Percentiles rank a stretch among this genome's conserved stretches.
phyloP scores from a whole-genome alignment of 1,140 invertebrate genomes.

The Atopsyche davidsoni region DNA sequence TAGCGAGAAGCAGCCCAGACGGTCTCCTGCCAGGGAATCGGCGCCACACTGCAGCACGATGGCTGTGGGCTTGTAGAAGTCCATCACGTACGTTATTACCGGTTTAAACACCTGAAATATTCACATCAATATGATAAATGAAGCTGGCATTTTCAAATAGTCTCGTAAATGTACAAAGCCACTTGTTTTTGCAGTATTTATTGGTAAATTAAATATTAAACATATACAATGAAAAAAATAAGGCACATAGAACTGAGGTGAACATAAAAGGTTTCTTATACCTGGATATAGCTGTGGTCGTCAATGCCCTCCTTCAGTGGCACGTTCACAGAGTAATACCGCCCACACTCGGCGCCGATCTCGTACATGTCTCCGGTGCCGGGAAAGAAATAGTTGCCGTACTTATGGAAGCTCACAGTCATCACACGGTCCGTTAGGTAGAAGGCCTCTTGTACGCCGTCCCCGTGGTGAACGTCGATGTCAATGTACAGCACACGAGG shows the following conservation, averaged over 20 bases:
- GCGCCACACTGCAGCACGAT: constrained; percentile 98
- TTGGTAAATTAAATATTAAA: too few relatives aligned
- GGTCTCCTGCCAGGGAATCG: constrained; percentile 92
- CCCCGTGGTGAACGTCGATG: constrained; percentile 99
- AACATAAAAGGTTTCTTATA: too few relatives aligned
- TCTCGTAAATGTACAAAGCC: too few relatives aligned
- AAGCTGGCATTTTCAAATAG: too few relatives aligned
- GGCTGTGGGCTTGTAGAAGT: constrained; percentile 93
- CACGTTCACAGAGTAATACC: constrained; percentile 96
- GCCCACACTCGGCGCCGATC: constrained; percentile 84
- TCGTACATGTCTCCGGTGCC: constrained; percentile 99
- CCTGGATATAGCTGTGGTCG: constrained; percentile 84
- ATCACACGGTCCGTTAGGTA: constrained; percentile 97
- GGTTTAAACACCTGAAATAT: constrained; percentile 78
- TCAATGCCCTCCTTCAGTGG: constrained; percentile 96
- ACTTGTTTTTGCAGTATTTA: too few relatives aligned
- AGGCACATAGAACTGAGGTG: too few relatives aligned
- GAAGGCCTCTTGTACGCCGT: constrained; percentile 99
- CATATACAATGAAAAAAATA: too few relatives aligned
- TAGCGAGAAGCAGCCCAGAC: constrained; percentile 59
- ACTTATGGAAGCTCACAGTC: constrained; percentile 99
- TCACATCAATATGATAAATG: too few relatives aligned
- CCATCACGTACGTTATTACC: constrained; percentile 89
- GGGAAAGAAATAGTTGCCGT: constrained; percentile 97
- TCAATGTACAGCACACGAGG: constrained; percentile 96